phyloP scores from a whole-genome alignment of 2,113 vertebrate species.

The Daboia siamensis region DNA sequence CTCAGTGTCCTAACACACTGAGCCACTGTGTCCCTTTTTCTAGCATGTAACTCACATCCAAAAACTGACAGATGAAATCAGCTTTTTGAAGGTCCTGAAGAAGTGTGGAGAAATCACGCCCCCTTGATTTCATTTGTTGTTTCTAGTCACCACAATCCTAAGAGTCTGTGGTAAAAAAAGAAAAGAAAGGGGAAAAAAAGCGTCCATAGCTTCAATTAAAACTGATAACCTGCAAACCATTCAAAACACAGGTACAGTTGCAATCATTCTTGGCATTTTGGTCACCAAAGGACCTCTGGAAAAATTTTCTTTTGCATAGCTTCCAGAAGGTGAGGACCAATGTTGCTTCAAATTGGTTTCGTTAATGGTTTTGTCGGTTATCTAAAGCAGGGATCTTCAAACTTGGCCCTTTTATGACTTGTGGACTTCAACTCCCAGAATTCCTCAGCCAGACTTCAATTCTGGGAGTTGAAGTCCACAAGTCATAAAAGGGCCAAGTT shows the following conservation, averaged over 20 bases:
- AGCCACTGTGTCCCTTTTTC: too few relatives aligned
- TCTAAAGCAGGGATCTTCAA: too few relatives aligned
- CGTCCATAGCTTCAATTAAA: background rate
- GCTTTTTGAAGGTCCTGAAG: background rate
- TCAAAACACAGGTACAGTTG: background rate
- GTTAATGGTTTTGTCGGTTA: background rate
- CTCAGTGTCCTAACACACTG: too few relatives aligned
- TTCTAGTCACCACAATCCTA: background rate
- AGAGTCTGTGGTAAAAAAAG: too few relatives aligned
- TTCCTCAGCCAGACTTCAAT: too few relatives aligned
- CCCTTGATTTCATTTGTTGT: background rate
- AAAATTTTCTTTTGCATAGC: background rate
- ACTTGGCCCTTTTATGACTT: too few relatives aligned
- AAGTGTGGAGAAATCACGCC: background rate
- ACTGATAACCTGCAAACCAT: background rate
- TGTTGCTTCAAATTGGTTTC: background rate
- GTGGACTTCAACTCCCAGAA: too few relatives aligned
- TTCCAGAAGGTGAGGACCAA: background rate
- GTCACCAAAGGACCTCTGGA: background rate
- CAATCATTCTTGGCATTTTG: background rate
- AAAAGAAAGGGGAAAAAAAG: background rate
- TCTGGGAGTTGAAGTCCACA: too few relatives aligned
- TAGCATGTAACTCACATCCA: background rate
- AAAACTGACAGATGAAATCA: background rate
- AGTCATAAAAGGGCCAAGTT: too few relatives aligned